Evolutionary conservation across 2,888 invertebrate species (phyloP).

Genomic region (Nomada ruficornis): DNA sequence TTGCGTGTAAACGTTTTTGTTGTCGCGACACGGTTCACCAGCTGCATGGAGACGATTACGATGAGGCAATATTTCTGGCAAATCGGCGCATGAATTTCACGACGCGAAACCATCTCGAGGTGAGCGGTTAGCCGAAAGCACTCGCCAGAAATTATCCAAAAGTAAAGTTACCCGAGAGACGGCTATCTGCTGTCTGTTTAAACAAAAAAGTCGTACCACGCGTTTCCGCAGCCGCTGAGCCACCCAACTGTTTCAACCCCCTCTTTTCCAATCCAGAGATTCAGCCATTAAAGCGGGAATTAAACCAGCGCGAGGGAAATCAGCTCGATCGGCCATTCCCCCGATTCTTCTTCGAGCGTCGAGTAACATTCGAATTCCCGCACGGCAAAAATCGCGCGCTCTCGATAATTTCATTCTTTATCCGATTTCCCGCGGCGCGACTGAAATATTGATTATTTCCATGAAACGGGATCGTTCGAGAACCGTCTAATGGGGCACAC

Average conservation of each 20-base stretch:
- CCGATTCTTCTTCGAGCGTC: neutral
- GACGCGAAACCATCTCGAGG: too few species aligned
- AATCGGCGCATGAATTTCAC: slow-evolving; percentile 21
- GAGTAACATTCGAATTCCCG: neutral
- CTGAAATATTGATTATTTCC: slow-evolving; percentile 6
- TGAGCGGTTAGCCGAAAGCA: too few species aligned
- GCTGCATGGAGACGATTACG: neutral
- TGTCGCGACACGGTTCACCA: slow-evolving; percentile 38
- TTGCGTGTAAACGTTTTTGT: slow-evolving; percentile 64
- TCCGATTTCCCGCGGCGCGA: neutral
- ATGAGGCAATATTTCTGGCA: slow-evolving; percentile 2
- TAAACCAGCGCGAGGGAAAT: neutral
- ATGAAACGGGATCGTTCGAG: neutral
- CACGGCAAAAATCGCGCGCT: neutral
- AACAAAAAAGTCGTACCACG: too few species aligned
- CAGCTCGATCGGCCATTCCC: neutral
- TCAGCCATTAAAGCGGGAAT: neutral
- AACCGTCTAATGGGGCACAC: slow-evolving; percentile 1
- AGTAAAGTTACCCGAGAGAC: too few species aligned
- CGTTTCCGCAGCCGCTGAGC: neutral
- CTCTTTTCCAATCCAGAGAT: neutral
- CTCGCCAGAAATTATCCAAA: too few species aligned
- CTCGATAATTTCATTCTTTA: neutral
- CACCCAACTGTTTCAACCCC: neutral
- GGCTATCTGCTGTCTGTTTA: too few species aligned